Evolutionary conservation across 2,888 invertebrate genomes (phyloP), one percentile per base, ranked within the genome.

Genomic region (Blastobasis adustella): DNA sequence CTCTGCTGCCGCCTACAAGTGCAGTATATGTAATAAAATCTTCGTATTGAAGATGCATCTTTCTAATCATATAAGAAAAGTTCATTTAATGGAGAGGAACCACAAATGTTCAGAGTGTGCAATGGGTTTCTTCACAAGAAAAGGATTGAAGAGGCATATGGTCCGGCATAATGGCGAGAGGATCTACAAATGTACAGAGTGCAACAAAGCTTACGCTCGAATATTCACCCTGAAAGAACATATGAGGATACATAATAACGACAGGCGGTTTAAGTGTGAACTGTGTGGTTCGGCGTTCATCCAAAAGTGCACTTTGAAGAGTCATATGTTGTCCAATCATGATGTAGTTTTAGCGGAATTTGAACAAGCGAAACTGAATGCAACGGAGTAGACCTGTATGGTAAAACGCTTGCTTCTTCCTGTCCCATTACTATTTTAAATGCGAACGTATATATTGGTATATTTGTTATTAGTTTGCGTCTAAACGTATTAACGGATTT

Each of bases 281-380:
- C 57, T 62, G 40, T 73, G 73, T 38, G 67, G 59, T 0, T 58
- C 59, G 50, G 54, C 58, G 1, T 66, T 64, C 39, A 56, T 63
- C 1, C 62, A 63, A 43, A 65, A 65, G 38, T 59, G 65, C 39
- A 65, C 64, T 43, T 67, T 62, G 54, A 69, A 59, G 39, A 58
- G 51, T 6, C 76, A 76, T 52, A 58, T 75, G 62, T 62, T 40
- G 23, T 23, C 23, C 23, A 23, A 23, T 23, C 23, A 23, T 3
- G 23, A 23, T 23, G 23, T 23, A 23, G 23, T 23, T 23, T 23
- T 23, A 23, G 23, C 23, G 23, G 23, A 23, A 23, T 23, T 23
- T 23, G 23, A 23, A 23, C 23, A 23, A 23, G 23, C 23, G 23
- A 23, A 23, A 3, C 23, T 23, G 23, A 23, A 23, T 23, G 23